Percentiles rank a stretch among this genome's conserved stretches.
These are phyloP conservation scores for Bombycilla garrulus DNA, from an alignment of 2,113 vertebrate genomes.

Conservation along the genomic window DNA sequence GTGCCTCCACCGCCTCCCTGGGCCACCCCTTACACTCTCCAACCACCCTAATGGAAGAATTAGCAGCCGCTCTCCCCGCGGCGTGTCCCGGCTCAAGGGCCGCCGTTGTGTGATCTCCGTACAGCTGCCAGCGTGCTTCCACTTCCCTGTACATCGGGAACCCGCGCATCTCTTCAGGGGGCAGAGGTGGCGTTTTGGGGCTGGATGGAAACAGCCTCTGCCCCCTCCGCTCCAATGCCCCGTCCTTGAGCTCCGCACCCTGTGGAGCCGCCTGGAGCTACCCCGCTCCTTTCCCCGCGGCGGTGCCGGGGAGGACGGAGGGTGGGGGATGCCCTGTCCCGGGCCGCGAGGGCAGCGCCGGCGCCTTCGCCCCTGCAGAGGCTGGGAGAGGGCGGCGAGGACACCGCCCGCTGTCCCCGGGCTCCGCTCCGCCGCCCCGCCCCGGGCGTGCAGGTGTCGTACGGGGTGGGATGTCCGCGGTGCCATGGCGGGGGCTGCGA, in stretches of 20 bases:
- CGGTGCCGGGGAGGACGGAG: not conserved
- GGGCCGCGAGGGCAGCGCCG: not conserved
- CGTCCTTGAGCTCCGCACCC: not conserved
- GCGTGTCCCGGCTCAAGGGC: fast-evolving
- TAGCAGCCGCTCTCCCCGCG: fast-evolving
- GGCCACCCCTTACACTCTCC: fast-evolving
- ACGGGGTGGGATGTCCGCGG: not conserved
- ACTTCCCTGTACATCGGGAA: fast-evolving
- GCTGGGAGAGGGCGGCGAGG: not conserved
- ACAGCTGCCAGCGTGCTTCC: fast-evolving
- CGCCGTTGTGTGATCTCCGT: fast-evolving
- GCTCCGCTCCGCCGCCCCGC: not conserved
- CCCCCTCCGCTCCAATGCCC: fast-evolving
- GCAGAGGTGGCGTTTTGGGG: not conserved
- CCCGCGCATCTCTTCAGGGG: fast-evolving
- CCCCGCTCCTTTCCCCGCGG: not conserved
- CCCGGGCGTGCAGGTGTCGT: slow-evolving; percentile 15
- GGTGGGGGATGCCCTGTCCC: too few relatives aligned
- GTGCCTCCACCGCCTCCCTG: not conserved
- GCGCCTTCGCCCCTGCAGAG: not conserved
- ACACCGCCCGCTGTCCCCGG: not conserved
- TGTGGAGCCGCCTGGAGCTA: not conserved
- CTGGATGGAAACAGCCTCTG: not conserved
- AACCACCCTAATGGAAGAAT: not conserved
- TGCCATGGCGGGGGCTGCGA: not conserved